These are phyloP conservation scores for Centruroides sculpturatus DNA, from an alignment of 1,140 invertebrate genomes.

Conservation along the genomic window DNA sequence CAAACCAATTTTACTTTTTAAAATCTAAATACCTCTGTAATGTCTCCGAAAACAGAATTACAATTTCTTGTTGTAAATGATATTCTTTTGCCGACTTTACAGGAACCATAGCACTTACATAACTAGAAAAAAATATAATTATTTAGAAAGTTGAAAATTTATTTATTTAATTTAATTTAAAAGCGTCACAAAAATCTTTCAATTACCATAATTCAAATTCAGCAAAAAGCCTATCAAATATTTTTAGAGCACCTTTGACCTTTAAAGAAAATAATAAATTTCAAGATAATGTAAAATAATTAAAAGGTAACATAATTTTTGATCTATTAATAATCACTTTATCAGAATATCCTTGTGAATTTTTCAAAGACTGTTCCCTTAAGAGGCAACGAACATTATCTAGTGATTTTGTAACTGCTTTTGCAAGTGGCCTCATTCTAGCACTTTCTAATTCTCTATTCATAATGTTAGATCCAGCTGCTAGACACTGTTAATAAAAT, in stretches of 20 bases:
- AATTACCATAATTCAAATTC: conserved; percentile 78
- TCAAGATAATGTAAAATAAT: not conserved
- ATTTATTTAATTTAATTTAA: not conserved
- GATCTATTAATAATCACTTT: conserved; percentile 41
- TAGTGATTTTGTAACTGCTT: conserved; percentile 83
- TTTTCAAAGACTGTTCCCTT: conserved; percentile 54
- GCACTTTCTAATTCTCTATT: conserved; percentile 88
- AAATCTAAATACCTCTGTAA: conserved; percentile 43
- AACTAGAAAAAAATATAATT: conserved; percentile 38
- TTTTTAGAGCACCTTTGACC: conserved; percentile 61
- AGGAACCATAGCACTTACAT: conserved; percentile 97
- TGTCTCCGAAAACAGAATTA: conserved; percentile 94
- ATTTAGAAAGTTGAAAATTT: not conserved
- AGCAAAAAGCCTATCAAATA: conserved; percentile 89
- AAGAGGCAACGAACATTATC: conserved; percentile 81
- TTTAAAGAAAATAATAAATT: conserved; percentile 17
- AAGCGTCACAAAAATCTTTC: not conserved
- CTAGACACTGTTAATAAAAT: conserved; percentile 47
- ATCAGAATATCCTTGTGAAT: conserved; percentile 44
- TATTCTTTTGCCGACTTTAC: conserved; percentile 94
- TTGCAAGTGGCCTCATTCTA: conserved; percentile 89
- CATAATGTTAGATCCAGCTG: conserved; percentile 78
- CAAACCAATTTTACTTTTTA: not conserved
- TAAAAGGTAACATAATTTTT: not conserved
- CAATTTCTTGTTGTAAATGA: conserved; percentile 88